phyloP scores from a whole-genome alignment of 2,797 vertebrate species.

The Ibycter americanus region DNA sequence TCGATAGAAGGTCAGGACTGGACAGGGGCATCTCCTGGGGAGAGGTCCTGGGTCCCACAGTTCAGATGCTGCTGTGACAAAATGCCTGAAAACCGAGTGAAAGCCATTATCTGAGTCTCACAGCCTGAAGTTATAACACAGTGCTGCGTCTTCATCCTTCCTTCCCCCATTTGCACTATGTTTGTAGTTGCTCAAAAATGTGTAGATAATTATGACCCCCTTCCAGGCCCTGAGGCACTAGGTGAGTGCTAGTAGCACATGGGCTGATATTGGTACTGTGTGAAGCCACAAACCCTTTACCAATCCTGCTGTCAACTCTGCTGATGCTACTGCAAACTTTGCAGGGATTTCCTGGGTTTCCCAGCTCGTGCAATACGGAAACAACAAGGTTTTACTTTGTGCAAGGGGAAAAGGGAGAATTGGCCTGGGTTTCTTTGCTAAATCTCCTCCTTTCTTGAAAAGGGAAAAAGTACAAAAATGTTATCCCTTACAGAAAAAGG shows the following conservation, averaged over 20 bases:
- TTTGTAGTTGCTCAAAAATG: neutral
- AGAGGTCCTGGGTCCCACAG: neutral
- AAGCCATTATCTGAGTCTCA: neutral
- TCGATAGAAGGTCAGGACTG: neutral
- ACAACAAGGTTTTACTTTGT: neutral
- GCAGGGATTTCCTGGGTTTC: neutral
- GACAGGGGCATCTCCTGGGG: neutral
- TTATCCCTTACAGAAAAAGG: neutral
- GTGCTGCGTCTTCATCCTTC: neutral
- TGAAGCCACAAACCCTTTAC: neutral
- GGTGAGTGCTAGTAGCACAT: neutral
- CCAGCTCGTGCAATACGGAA: neutral
- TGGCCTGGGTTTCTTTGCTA: neutral
- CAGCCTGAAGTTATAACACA: neutral
- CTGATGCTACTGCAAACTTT: neutral
- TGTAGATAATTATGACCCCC: neutral
- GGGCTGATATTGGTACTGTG: neutral
- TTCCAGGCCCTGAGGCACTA: neutral
- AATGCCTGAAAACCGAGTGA: neutral
- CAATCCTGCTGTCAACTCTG: neutral
- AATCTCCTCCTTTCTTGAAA: neutral
- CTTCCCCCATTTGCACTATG: neutral
- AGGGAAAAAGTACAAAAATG: neutral
- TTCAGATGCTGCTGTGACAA: neutral
- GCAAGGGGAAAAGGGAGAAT: neutral